Evolutionary conservation across 2,888 invertebrate species (phyloP), one percentile per base, ranked within the genome.

Genomic region (Metopia argyrocephala): DNA sequence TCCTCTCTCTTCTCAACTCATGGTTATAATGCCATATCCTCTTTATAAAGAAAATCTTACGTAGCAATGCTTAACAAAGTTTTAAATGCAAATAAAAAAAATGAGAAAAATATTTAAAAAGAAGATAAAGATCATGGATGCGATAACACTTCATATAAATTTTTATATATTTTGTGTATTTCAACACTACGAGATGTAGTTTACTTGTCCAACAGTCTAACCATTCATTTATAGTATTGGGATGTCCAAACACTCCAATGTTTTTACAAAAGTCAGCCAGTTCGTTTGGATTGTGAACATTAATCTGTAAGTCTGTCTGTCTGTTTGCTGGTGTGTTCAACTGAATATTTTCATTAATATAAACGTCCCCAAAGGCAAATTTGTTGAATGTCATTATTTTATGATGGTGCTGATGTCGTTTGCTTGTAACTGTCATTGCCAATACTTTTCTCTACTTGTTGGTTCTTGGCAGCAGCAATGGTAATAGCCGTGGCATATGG

Each of bases 311-410:
- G 54, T 23, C 25, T 23, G 59, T 27, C 56, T 50, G 64, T 50
- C 18, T 28, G 7, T 52, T 5, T 50, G 68, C 57, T 57, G 45
- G 75, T 70, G 46, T 69, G 45, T 74, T 70, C 71, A 81, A 59
- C 65, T 61, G 61, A 81, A 78, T 74, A 74, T 81, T 78, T 81
- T 70, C 70, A 78, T 81, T 78, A 74, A 74, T 81, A 65, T 59
- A 74, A 78, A 69, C 69, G 70, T 81, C 76, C 74, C 81, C 61
- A 54, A 66, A 78, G 81, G 81, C 73, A 78, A 81, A 81, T 78
- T 81, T 81, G 81, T 81, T 81, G 81, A 81, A 81, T 78, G 70
- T 66, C 81, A 78, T 78, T 59, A 78, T 81, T 78, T 78, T 54
- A 74, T 70, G 69, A 81, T 70, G 76, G 45, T 59, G 61, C 23